phyloP scores from a whole-genome alignment of 2,797 vertebrate genomes.

The Lycodopsis pacificus region DNA sequence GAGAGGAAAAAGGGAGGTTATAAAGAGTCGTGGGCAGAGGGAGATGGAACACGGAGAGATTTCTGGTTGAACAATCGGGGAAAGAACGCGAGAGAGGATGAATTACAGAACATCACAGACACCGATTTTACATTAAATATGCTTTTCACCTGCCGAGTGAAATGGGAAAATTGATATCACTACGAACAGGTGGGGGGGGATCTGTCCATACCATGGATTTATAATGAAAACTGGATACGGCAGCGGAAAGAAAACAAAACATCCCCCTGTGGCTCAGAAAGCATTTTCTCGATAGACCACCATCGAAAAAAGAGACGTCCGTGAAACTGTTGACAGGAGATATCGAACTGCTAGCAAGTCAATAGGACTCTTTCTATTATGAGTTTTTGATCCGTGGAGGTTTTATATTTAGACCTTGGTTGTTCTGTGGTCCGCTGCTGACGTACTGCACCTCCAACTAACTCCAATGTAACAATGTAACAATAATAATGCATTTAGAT shows the following conservation, averaged over 20 bases:
- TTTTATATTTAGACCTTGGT: too few species aligned
- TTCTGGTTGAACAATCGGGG: conserved; percentile 21
- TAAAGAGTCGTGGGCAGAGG: conserved; percentile 18
- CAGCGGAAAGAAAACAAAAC: background rate
- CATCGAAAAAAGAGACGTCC: too few species aligned
- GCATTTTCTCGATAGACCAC: too few species aligned
- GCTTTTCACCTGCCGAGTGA: background rate
- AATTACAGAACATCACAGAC: conserved; percentile 31
- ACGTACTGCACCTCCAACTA: too few species aligned
- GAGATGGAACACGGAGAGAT: conserved; percentile 17
- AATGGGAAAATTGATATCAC: conserved; percentile 1
- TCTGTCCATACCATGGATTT: background rate
- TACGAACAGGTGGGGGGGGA: background rate
- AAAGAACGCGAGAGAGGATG: conserved; percentile 23
- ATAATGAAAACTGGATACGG: background rate
- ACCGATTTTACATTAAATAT: conserved; percentile 1
- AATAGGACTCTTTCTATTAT: too few species aligned
- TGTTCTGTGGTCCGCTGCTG: too few species aligned
- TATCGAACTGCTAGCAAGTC: too few species aligned
- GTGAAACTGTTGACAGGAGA: too few species aligned
- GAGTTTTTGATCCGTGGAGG: too few species aligned
- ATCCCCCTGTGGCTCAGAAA: background rate
- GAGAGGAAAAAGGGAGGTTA: conserved; percentile 30
- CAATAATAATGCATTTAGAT: background rate
- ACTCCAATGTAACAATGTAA: too few species aligned